Conservation (phyloP, 2,113 vertebrate genomes). For the Gymnocephalus cernua region DNA sequence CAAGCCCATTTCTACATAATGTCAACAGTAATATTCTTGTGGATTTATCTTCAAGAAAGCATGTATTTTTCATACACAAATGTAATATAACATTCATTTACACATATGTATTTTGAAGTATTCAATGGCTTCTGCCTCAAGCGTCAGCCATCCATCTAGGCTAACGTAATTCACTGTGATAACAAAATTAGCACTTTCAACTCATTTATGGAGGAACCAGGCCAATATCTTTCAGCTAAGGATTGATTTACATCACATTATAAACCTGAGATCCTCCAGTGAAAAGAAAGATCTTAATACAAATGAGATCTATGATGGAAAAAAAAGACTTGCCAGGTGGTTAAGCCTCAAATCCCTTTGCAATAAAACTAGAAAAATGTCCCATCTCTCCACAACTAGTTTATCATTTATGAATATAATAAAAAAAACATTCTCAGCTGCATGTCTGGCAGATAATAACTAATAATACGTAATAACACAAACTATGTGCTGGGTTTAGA, state of each 20-base stretch:
- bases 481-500: conserved; percentile 68
- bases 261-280: conserved; percentile 31
- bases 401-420: conserved; percentile 50
- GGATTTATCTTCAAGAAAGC: conserved; percentile 58
- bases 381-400: conserved; percentile 24
- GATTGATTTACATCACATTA: conserved; percentile 52
- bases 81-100: conserved; percentile 63
- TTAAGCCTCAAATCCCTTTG: conserved; percentile 52
- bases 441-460: conserved; percentile 38
- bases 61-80: conserved; percentile 63
- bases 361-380: conserved; percentile 52
- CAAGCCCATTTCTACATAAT: conserved; percentile 63
- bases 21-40: conserved; percentile 67
- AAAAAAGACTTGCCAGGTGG: conserved; percentile 7
- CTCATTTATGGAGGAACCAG: conserved; percentile 49
- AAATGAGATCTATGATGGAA: conserved; percentile 38
- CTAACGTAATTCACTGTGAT: conserved; percentile 42
- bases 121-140: conserved; percentile 51
- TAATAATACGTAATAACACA: conserved; percentile 40
- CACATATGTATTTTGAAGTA: conserved; percentile 58
- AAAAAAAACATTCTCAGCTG: neutral
- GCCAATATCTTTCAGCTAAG: conserved; percentile 46
- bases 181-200: conserved; percentile 56
- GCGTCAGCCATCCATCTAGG: conserved; percentile 46
- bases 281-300: conserved; percentile 52